Base-by-base conservation (phyloP, 2,113 vertebrate genomes). In the Conger conger region DNA sequence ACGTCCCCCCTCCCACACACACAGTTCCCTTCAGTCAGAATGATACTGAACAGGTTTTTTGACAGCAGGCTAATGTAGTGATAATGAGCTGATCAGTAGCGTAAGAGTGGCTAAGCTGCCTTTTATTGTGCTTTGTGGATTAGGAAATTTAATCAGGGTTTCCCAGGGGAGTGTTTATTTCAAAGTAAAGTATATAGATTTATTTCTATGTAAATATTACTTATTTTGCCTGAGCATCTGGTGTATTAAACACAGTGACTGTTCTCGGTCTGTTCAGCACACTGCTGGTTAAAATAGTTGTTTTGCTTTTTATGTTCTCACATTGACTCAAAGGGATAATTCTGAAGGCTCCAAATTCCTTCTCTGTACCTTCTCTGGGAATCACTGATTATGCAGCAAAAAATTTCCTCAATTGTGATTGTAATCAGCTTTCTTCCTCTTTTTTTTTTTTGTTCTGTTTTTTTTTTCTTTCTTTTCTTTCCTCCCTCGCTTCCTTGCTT, bases 351-450 rank as follows among this genome's bases (percentile, higher is more conserved):
- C n/a, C n/a, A n/a, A n/a, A n/a, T n/a, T n/a, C n/a, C n/a, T n/a
- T n/a, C n/a, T n/a, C n/a, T n/a, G n/a, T n/a, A n/a, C n/a, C 90
- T 93, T 97, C 96, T 97, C 97, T 97, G 96, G 96, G 96, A 97
- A 97, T 95, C 96, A 95, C 96, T 95, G 97, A 98, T 97, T 94
- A 92, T 96, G 93, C 93, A 94, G 96, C 94, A 93, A 96, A 95
- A 97, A 95, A 97, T 96, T 96, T 98, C 89, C 93, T 91, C 90
- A 92, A 88, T 87, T 97, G 96, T 98, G 97, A 97, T 97, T 98
- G 96, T 98, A 98, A 98, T 97, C 96, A 96, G 97, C 97, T 97
- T 97, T 96, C 97, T 96, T 96, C 97, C 96, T 94, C 88, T 93
- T 92, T 80, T 38, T 82, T 82, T 36, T n/a, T 73, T 96, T 68